Percentiles rank a stretch among this genome's conserved stretches.
These are phyloP conservation scores for Urophycis tenuis DNA, from an alignment of 2,797 vertebrate genomes.

Conservation along the genomic window DNA sequence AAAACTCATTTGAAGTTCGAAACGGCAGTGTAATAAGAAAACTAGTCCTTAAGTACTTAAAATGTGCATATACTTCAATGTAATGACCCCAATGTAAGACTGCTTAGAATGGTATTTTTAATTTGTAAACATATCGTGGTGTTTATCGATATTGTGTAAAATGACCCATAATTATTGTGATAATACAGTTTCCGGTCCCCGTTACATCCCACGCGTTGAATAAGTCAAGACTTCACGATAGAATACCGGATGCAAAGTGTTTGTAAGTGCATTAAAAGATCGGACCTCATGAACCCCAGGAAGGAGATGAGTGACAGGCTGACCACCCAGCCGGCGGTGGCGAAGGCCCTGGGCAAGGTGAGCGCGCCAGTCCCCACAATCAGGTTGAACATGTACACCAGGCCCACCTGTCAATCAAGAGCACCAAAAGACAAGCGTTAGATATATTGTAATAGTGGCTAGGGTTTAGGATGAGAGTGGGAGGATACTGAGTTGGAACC, in stretches of 20 bases:
- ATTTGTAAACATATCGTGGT: no score
- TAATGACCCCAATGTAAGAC: no score
- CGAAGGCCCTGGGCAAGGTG: constrained; percentile 97
- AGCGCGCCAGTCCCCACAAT: constrained; percentile 94
- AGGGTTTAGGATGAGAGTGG: not conserved
- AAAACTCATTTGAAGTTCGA: no score
- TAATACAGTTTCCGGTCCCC: no score
- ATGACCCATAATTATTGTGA: no score
- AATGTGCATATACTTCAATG: no score
- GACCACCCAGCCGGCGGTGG: constrained; percentile 87
- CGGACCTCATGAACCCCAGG: constrained; percentile 93
- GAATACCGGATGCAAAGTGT: not conserved
- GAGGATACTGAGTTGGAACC: not conserved
- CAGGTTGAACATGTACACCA: constrained; percentile 98
- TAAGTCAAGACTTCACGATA: no score
- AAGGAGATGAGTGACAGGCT: constrained; percentile 84
- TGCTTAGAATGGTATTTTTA: no score
- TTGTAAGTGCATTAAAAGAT: not conserved
- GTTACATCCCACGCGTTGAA: not conserved
- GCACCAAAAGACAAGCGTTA: not conserved
- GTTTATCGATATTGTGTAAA: no score
- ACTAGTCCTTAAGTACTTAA: no score
- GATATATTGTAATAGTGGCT: constrained; percentile 14
- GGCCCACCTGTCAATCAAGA: constrained; percentile 75
- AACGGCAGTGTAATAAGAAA: no score